A percentile compares a stretch with the other conserved stretches of the same genome.
phyloP scores from a whole-genome alignment of 1,140 invertebrate genomes.

The Pogonognathellus flavescens region DNA sequence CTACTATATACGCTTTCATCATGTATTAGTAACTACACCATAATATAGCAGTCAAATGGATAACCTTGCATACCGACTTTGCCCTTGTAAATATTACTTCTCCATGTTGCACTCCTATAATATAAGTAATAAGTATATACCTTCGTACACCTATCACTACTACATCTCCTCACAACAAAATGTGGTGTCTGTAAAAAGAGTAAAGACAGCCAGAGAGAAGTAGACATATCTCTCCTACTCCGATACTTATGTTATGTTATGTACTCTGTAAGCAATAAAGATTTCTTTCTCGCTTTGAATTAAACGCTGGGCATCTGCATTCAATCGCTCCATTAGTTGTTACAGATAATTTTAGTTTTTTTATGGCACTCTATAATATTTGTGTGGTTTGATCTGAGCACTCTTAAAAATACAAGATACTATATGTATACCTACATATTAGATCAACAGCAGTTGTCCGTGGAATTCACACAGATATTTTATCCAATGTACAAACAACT shows the following conservation, averaged over 20 bases:
- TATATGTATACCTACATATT: no score
- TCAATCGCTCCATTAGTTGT: conserved; percentile 4
- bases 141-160: no score
- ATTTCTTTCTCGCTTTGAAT: background rate
- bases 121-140: background rate
- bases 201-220: background rate
- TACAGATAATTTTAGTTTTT: conserved; percentile 8
- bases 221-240: background rate
- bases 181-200: background rate
- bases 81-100: conserved; percentile 31
- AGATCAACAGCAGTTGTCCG: no score
- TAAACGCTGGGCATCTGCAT: conserved; percentile 29
- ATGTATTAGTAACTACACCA: no score
- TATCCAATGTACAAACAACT: no score
- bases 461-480: no score
- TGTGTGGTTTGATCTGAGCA: no score
- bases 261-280: background rate
- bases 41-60: background rate
- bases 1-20: no score
- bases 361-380: no score
- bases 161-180: background rate
- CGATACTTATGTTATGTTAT: background rate
- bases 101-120: background rate
- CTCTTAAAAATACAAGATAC: no score
- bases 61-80: conserved; percentile 27